Evolutionary conservation across 2,797 vertebrate genomes (phyloP).

Genomic region (Masticophis lateralis): DNA sequence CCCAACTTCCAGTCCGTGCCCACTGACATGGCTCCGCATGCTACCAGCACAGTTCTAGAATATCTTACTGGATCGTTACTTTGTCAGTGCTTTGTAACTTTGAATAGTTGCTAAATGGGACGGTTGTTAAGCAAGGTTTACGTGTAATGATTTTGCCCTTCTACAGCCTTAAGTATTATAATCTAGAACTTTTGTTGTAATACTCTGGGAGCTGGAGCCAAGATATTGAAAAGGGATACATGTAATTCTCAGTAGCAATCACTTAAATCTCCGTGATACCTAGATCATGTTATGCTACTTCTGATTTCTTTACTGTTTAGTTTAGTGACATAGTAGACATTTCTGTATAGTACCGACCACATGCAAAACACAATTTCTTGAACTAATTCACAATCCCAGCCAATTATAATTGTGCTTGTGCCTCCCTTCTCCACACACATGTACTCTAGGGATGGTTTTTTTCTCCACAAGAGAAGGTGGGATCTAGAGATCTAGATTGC

Average conservation of each 20-base stretch:
- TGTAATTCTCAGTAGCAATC: not conserved
- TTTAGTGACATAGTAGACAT: not conserved
- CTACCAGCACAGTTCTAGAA: too few species aligned
- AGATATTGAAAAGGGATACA: not conserved
- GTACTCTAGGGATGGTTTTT: not conserved
- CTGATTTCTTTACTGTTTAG: not conserved
- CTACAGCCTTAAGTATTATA: not conserved
- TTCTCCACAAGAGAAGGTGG: not conserved
- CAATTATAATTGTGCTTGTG: not conserved
- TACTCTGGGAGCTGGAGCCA: not conserved
- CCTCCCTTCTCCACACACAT: not conserved
- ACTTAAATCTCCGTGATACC: not conserved
- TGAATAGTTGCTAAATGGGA: not conserved
- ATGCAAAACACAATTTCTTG: not conserved
- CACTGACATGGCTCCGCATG: too few species aligned
- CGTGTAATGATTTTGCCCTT: not conserved
- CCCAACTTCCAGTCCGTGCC: too few species aligned
- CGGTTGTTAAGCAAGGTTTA: not conserved
- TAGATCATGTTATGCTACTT: not conserved
- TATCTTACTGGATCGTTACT: not conserved
- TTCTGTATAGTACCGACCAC: not conserved
- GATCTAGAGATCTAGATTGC: not conserved
- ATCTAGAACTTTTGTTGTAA: not conserved
- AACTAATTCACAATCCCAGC: not conserved
- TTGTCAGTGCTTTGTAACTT: not conserved